Conservation (phyloP, 2,797 vertebrate genomes). For the Gallinago stenura region DNA sequence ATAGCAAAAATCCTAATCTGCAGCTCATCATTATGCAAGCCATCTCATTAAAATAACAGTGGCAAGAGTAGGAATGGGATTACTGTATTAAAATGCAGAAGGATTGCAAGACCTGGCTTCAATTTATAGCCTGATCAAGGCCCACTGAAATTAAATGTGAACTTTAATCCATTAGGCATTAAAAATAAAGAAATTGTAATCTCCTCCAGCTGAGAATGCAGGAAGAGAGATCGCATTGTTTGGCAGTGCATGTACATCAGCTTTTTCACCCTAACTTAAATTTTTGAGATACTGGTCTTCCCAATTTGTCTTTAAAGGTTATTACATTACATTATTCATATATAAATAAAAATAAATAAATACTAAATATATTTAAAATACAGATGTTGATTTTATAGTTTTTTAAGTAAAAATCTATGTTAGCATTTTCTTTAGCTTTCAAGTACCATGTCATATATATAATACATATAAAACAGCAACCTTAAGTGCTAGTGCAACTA, state of each 20-base stretch:
- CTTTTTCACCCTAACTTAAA: not conserved
- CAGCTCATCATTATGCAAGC: not conserved
- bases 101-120: constrained; percentile 11
- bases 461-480: constrained; percentile 7
- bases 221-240: constrained; percentile 19
- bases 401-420: constrained; percentile 47
- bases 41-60: constrained; percentile 32
- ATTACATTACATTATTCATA: not conserved
- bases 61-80: not conserved
- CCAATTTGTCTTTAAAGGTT: not conserved
- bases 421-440: constrained; percentile 29
- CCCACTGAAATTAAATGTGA: constrained; percentile 37
- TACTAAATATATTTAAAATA: constrained; percentile 39
- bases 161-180: constrained; percentile 46
- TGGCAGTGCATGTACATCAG: constrained; percentile 16
- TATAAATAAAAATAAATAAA: constrained; percentile 55
- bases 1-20: constrained; percentile 1
- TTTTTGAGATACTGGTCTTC: not conserved
- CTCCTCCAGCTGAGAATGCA: constrained; percentile 38
- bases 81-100: constrained; percentile 4
- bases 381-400: not conserved
- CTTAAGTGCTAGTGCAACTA: constrained; percentile 36
- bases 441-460: not conserved
- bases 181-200: constrained; percentile 45
- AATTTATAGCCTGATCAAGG: constrained; percentile 22